Evolutionary conservation across 2,888 invertebrate species (phyloP), one percentile per base, ranked within the genome.

Genomic region (Spicauda simplicius): DNA sequence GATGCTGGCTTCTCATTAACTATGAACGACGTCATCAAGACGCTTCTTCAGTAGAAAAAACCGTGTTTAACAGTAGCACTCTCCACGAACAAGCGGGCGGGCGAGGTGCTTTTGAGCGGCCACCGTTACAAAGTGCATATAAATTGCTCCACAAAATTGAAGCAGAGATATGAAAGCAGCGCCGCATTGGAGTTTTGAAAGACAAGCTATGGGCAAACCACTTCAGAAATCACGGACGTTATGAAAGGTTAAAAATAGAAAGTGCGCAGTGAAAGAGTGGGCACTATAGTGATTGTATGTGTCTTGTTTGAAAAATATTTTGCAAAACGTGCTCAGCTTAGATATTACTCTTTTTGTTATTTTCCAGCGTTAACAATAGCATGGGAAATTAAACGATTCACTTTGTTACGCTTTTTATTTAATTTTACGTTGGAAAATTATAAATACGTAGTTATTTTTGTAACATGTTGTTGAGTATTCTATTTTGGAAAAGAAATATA

Each of bases 11-110:
- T 87, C 91, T 92, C 92, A 92, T 93, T 91, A 92, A 93, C 87
- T 92, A 93, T 93, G 91, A 91, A 91, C 87, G 86, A 78, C 83
- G 87, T 92, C 92, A 91, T 92, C 91, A 92, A 90, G 90, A 85
- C 82, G 86, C 88, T 87, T 91, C 90, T 90, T 90, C 86, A 86
- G 82, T 72, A 82, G 87, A 88, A 91, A 91, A 92, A 91, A 88
- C 85, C 82, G 75, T 83, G 81, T 85, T 90, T 84, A 88, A 85
- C 85, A 85, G 89, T 85, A 84, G 88, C 88, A 87, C 90, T 87
- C 87, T 84, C 78, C 76, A 76, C 79, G 84, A 88, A 87, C 90
- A 89, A 91, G 86, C 83, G 84, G 80, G 80, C 76, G 72, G 77
- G 80, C 72, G 82, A 85, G 85, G 77, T 79, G 85, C 90, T 90